Evolutionary conservation across 2,888 invertebrate species (phyloP).

Genomic region (Muschampia plurimacula): DNA sequence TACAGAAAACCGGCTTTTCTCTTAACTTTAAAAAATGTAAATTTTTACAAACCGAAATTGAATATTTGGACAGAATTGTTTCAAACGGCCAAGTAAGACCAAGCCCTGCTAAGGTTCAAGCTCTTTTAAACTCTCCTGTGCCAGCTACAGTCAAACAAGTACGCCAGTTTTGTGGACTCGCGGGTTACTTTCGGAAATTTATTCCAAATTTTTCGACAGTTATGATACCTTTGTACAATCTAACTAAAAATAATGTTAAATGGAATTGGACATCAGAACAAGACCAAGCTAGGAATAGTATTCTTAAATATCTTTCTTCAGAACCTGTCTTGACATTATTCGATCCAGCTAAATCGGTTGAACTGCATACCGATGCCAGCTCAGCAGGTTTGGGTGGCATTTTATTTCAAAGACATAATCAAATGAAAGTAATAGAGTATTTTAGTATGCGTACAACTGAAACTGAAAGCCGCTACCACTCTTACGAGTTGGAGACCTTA

Average conservation of each 20-base stretch:
- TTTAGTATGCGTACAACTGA: conserved; percentile 39
- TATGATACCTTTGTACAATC: not conserved
- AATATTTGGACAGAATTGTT: conserved; percentile 45
- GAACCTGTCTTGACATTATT: conserved; percentile 45
- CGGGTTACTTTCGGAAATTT: conserved; percentile 31
- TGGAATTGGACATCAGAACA: conserved; percentile 1
- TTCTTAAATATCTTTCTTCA: conserved; percentile 36
- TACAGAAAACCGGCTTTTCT: conserved; percentile 41
- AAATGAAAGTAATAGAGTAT: conserved; percentile 36
- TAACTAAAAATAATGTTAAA: conserved; percentile 10
- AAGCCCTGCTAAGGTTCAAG: conserved; percentile 46
- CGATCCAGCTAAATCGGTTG: conserved; percentile 17
- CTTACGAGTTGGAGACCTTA: conserved; percentile 40
- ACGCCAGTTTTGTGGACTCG: conserved; percentile 41
- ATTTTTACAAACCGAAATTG: conserved; percentile 37
- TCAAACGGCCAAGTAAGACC: conserved; percentile 44
- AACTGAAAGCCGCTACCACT: conserved; percentile 43
- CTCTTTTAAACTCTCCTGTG: conserved; percentile 21
- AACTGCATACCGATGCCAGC: conserved; percentile 47
- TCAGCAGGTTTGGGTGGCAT: conserved; percentile 43
- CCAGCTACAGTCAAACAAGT: conserved; percentile 21
- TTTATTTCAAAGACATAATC: conserved; percentile 21
- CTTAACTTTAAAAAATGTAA: conserved; percentile 42
- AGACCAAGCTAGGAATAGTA: conserved; percentile 24
- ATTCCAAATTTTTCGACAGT: conserved; percentile 14